Evolutionary conservation across 2,797 vertebrate genomes (phyloP).

Genomic region (Dendrocincla tyrannina): DNA sequence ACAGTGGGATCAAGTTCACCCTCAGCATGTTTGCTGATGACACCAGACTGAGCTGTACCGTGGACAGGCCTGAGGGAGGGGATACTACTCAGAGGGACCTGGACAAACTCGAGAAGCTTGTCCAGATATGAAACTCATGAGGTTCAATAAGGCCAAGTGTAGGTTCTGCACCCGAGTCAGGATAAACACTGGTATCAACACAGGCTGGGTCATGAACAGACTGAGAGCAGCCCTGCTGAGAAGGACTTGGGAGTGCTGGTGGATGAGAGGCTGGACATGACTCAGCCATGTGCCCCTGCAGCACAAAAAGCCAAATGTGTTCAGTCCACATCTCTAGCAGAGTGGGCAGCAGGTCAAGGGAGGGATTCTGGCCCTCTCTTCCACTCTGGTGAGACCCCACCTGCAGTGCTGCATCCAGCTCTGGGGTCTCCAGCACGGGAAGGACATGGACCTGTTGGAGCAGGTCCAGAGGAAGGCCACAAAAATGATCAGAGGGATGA

Average conservation of each 20-base stretch:
- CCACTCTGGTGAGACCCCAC: background rate
- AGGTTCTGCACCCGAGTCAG: background rate
- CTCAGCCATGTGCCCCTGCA: rapidly evolving
- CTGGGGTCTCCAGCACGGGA: background rate
- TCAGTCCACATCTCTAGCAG: background rate
- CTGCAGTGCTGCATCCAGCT: background rate
- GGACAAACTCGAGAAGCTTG: background rate
- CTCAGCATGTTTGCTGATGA: background rate
- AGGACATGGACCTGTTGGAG: rapidly evolving
- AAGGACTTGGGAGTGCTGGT: background rate
- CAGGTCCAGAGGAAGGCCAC: background rate
- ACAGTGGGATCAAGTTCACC: background rate
- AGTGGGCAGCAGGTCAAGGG: background rate
- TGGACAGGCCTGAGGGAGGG: background rate
- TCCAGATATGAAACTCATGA: background rate
- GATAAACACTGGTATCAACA: background rate
- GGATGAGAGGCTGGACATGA: background rate
- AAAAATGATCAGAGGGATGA: background rate
- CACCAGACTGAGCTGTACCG: background rate
- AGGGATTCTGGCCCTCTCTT: background rate
- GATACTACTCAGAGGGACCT: background rate
- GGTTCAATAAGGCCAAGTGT: background rate
- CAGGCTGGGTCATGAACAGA: background rate
- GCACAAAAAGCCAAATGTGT: background rate
- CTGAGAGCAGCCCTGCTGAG: rapidly evolving